Percentiles rank a stretch among this genome's conserved stretches.
Evolutionary conservation across 2,888 invertebrate species (phyloP).

Genomic region (Frankliniella fusca): DNA sequence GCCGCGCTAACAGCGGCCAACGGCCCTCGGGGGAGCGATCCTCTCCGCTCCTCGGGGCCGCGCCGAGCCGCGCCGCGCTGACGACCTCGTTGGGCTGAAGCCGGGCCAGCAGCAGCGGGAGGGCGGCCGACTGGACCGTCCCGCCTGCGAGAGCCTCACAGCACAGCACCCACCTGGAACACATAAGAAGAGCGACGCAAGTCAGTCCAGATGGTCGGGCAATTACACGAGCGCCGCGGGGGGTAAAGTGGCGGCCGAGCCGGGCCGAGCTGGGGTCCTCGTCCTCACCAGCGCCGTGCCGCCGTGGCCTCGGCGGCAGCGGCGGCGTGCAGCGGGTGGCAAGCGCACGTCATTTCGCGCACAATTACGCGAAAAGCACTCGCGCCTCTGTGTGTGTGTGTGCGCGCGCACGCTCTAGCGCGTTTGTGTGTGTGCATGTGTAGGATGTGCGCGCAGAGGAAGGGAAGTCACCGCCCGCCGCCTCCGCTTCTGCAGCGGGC

Average conservation of each 20-base stretch:
- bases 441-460: too few relatives aligned
- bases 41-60: neutral
- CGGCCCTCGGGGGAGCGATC: slow-evolving; percentile 5
- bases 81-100: neutral
- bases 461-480: neutral
- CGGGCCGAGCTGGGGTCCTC: too few relatives aligned
- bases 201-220: neutral
- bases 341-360: neutral
- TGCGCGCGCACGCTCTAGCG: neutral
- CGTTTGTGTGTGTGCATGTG: neutral
- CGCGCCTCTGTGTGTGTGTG: neutral
- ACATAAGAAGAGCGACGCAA: neutral
- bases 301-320: too few relatives aligned
- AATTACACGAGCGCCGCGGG: neutral
- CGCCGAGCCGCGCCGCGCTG: neutral
- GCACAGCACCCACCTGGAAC: neutral
- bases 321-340: neutral
- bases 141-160: neutral
- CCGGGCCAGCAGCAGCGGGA: neutral
- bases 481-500: neutral
- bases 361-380: neutral
- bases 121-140: neutral
- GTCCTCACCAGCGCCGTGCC: too few relatives aligned
- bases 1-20: neutral
- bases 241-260: neutral